A percentile compares a stretch with the other conserved stretches of the same genome.
phyloP scores from a whole-genome alignment of 2,888 invertebrate species.

The Drosophila longiperda region DNA sequence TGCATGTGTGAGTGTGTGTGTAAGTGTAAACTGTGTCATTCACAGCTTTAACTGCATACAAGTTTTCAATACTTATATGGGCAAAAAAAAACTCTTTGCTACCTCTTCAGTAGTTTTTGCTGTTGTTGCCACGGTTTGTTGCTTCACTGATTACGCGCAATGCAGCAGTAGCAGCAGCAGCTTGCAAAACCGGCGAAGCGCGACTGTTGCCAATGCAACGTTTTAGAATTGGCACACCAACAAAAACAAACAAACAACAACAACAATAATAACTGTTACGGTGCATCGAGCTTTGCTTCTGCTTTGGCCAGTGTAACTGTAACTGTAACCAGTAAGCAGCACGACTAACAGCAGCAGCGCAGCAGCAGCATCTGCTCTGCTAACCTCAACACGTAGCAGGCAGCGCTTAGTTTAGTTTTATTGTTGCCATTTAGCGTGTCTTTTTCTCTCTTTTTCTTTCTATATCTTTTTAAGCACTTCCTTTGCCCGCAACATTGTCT shows the following conservation, averaged over 20 bases:
- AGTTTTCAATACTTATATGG: constrained; percentile 61
- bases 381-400: constrained; percentile 13
- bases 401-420: constrained; percentile 26
- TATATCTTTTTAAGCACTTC: constrained; percentile 67
- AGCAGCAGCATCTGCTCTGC: constrained; percentile 17
- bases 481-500: constrained; percentile 54
- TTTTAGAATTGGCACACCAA: constrained; percentile 80
- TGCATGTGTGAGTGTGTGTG: constrained; percentile 29
- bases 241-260: constrained; percentile 44
- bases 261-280: constrained; percentile 67
- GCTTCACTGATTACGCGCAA: constrained; percentile 81
- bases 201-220: constrained; percentile 80
- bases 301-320: constrained; percentile 34
- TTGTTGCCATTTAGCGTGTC: constrained; percentile 41
- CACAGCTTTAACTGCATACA: constrained; percentile 67
- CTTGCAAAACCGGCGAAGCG: constrained; percentile 80
- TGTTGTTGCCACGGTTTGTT: constrained; percentile 77
- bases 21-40: constrained; percentile 75
- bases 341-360: constrained; percentile 17
- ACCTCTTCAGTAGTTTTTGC: constrained; percentile 57
- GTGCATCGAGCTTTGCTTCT: constrained; percentile 57
- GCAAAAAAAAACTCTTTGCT: constrained; percentile 43
- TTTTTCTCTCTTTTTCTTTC: constrained; percentile 23
- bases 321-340: constrained; percentile 60
- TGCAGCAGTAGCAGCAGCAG: constrained; percentile 59